Base-by-base conservation (phyloP, 2,797 vertebrate species). In the Valencia hispanica region DNA sequence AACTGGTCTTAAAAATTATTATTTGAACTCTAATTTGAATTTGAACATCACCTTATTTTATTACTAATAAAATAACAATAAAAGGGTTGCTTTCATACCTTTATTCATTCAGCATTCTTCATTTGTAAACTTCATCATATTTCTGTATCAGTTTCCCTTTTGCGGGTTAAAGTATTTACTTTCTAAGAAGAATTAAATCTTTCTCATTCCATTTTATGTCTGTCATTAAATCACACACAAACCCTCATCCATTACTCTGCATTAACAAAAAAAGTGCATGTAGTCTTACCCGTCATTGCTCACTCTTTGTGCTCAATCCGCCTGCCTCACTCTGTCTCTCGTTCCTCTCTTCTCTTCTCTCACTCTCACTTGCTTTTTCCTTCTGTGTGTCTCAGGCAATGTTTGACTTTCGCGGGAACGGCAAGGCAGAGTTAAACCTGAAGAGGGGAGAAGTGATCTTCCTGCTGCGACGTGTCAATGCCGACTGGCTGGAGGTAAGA, bases 401-500 rank as follows among this genome's bases (percentile, higher is more conserved):
- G 71, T 99, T 98, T 87, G 96, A 98, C 94, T 99, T 99, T 94
- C 95, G 94, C 51, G 96, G 96, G 78, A 96, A 93, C 78, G 88
- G 90, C 90, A 95, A 96, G 65, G 91, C 97, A 86, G 98, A 99
- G 92, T 91, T 99, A 88, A 97, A 86, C 79, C 96, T 99, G 92
- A 97, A 96, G 90, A 95, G 93, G 77, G 97, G 97, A 88, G 96
- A 98, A 51, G 93, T 99, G 94, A 96, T 99, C 94, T 98, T 97
- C 93, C 96, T 99, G 68, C 96, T 99, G 88, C 96, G 96, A 84
- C 96, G 93, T 92, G 93, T 99, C 90, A 99, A 99, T 86, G 94
- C 95, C 61, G 96, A 99, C 91, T 99, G 98, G 98, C 92, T 99
- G 88, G 98, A 99, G 97, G 97, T 97, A 90, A 95, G 94, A 80